Conservation (phyloP, 2,113 vertebrate genomes). For the Myiagra hebetior region DNA sequence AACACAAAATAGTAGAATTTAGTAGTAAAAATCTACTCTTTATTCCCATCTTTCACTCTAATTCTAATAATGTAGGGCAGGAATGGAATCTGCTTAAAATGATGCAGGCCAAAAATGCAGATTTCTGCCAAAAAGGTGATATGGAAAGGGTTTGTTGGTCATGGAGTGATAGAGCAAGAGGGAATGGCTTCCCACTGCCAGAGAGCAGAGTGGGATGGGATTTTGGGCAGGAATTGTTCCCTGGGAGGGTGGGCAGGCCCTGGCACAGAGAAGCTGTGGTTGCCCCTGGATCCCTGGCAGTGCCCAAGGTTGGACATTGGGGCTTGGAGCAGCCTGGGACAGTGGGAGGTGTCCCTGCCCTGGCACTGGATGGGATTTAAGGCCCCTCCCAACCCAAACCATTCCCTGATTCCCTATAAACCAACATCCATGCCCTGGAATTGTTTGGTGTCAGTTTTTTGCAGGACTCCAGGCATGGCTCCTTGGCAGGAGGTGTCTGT, state of each 20-base stretch:
- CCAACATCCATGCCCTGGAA: fast-evolving
- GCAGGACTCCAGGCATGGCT: neutral
- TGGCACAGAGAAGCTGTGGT: neutral
- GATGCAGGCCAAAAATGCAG: fast-evolving
- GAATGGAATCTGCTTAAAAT: neutral
- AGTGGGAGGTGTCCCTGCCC: neutral
- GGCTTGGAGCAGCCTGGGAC: neutral
- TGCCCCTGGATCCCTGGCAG: neutral
- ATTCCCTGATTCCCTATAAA: neutral
- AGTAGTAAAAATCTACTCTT: neutral
- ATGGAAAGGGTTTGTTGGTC: fast-evolving
- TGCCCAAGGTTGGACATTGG: neutral
- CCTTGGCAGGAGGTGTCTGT: fast-evolving
- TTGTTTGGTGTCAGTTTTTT: neutral
- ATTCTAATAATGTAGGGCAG: neutral
- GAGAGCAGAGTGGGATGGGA: neutral
- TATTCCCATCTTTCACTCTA: neutral
- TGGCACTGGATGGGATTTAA: neutral
- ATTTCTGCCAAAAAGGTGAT: neutral
- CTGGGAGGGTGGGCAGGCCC: neutral
- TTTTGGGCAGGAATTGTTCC: neutral
- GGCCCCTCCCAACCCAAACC: neutral
- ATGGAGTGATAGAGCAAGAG: neutral
- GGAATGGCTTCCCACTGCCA: neutral
- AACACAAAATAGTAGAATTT: neutral